phyloP scores from a whole-genome alignment of 2,888 invertebrate genomes.

The Branchipolynoe longqiensis region DNA sequence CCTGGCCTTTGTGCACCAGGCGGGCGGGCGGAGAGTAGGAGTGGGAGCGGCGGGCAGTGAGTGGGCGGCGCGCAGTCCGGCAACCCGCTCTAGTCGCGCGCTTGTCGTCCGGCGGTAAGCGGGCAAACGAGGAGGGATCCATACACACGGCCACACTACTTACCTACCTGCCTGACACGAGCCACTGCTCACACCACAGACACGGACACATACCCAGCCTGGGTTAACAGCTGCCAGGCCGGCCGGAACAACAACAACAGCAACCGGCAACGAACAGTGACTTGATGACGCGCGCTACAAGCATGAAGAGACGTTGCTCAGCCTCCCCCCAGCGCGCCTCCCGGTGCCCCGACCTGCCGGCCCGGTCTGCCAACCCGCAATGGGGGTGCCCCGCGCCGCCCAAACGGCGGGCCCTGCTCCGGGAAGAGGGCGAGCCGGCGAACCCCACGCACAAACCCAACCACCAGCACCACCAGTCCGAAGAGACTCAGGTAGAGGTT shows the following conservation, averaged over 20 bases:
- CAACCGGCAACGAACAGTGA: no score
- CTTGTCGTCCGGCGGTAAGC: no score
- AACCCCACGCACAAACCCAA: not conserved
- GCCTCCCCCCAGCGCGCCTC: conserved; percentile 6
- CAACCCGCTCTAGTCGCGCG: no score
- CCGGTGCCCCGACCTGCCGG: not conserved
- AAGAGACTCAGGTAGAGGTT: no score
- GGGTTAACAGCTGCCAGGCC: no score
- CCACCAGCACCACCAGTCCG: conserved; percentile 4
- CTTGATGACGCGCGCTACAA: not conserved
- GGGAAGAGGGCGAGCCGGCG: not conserved
- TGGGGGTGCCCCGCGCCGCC: not conserved
- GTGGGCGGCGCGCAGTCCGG: not conserved
- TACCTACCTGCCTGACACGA: no score
- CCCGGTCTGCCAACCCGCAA: not conserved
- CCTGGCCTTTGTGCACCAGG: not conserved
- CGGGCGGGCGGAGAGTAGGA: no score
- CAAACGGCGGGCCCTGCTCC: conserved; percentile 20
- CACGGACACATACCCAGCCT: no score
- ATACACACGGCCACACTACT: no score
- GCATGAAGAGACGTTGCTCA: conserved; percentile 31
- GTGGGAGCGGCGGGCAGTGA: not conserved
- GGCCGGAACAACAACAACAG: not conserved
- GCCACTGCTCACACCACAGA: no score
- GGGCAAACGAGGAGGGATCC: no score